Evolutionary conservation across 2,888 invertebrate genomes (phyloP).

Genomic region (Pheosia tremula): DNA sequence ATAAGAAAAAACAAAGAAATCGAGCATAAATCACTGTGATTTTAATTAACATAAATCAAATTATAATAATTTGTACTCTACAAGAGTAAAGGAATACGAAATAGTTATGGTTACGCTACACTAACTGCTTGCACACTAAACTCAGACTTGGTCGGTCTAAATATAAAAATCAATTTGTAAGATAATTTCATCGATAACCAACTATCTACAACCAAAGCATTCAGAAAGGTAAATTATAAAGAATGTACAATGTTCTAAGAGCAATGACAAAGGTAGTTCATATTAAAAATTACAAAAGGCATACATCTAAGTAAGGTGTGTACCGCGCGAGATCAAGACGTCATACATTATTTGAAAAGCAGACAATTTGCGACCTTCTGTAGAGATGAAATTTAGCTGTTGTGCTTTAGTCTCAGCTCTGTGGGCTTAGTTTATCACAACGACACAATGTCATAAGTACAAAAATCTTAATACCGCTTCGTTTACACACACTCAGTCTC

Average conservation of each 20-base stretch:
- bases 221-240: constrained; percentile 12
- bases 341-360: too few species aligned
- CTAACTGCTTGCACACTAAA: constrained; percentile 15
- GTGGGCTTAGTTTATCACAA: too few species aligned
- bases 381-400: too few species aligned
- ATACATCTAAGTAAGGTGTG: constrained; percentile 26
- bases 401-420: too few species aligned
- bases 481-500: too few species aligned
- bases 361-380: too few species aligned
- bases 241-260: constrained; percentile 22
- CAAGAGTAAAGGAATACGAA: constrained; percentile 41
- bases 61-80: constrained; percentile 44
- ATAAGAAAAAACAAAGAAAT: not conserved
- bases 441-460: too few species aligned
- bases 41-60: constrained; percentile 11
- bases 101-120: not conserved
- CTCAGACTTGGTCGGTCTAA: constrained; percentile 8
- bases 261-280: constrained; percentile 19
- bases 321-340: constrained; percentile 3
- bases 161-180: constrained; percentile 18
- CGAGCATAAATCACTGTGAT: not conserved
- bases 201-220: constrained; percentile 20
- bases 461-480: too few species aligned
- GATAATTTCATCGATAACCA: constrained; percentile 6
- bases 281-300: constrained; percentile 44